Conservation (phyloP, 1,140 invertebrate genomes). For the Drosophila chauvacae region DNA sequence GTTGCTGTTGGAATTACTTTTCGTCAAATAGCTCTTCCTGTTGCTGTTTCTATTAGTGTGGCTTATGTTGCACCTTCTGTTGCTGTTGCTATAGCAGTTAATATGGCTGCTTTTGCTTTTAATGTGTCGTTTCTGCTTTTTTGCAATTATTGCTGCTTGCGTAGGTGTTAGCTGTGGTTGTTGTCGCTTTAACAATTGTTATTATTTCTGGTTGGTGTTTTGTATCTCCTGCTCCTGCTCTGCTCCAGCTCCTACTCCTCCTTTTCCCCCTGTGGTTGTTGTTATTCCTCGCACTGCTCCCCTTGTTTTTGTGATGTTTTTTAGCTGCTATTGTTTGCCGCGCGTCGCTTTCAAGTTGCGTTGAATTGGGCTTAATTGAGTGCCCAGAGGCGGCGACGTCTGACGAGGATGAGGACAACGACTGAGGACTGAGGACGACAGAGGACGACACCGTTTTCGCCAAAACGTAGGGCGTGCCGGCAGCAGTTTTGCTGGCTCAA, state of each 20-base stretch:
- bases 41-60: background rate
- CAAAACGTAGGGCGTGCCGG: constrained; percentile 19
- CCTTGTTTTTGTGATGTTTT: constrained; percentile 14
- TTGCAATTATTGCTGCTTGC: background rate
- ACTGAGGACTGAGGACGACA: constrained; percentile 10
- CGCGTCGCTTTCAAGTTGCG: constrained; percentile 64
- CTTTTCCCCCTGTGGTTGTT: background rate
- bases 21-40: background rate
- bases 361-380: constrained; percentile 78
- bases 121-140: background rate
- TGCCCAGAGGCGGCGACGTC: constrained; percentile 65
- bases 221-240: background rate
- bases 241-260: background rate
- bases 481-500: constrained; percentile 2
- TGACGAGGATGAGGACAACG: constrained; percentile 1
- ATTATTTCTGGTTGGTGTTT: background rate
- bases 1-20: background rate
- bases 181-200: constrained; percentile 3
- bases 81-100: background rate
- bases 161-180: background rate
- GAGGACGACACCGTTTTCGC: constrained; percentile 28
- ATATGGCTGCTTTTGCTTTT: background rate
- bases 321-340: constrained; percentile 15
- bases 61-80: background rate
- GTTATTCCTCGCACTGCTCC: background rate